phyloP scores from a whole-genome alignment of 2,888 invertebrate species.

The Cryptocephalus moraei region DNA sequence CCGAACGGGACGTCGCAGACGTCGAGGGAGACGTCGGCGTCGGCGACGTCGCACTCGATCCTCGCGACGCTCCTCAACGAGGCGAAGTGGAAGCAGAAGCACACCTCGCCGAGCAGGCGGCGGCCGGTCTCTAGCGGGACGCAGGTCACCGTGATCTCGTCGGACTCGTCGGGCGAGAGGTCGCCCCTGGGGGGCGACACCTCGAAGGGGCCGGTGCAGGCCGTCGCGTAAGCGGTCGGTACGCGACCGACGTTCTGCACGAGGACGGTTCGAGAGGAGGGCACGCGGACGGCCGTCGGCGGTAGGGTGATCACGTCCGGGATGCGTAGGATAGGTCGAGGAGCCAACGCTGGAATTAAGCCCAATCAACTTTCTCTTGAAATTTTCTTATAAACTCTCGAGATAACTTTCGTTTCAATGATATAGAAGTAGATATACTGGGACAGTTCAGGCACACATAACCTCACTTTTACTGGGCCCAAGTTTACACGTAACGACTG shows the following conservation, averaged over 20 bases:
- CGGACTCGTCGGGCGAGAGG: slow-evolving; percentile 40
- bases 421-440: no score
- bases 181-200: slow-evolving; percentile 43
- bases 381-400: no score
- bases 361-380: no score
- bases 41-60: slow-evolving; percentile 38
- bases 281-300: slow-evolving; percentile 43
- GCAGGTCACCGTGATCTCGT: slow-evolving; percentile 43
- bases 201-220: slow-evolving; percentile 40
- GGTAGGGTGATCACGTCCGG: slow-evolving; percentile 47
- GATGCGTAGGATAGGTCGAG: slow-evolving; percentile 47
- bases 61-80: slow-evolving; percentile 22
- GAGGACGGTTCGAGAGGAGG: slow-evolving; percentile 39
- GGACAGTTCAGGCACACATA: no score
- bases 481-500: no score
- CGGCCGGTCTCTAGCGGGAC: slow-evolving; percentile 32
- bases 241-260: slow-evolving; percentile 46
- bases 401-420: no score
- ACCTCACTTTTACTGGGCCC: no score
- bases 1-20: slow-evolving; percentile 42
- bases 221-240: slow-evolving; percentile 40
- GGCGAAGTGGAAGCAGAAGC: slow-evolving; percentile 4
- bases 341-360: slow-evolving; percentile 39
- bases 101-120: slow-evolving; percentile 2
- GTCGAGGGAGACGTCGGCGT: slow-evolving; percentile 43